Percentiles rank a stretch among this genome's conserved stretches.
These are phyloP conservation scores for Erebia palarica DNA, from an alignment of 2,888 invertebrate species.

Conservation along the genomic window DNA sequence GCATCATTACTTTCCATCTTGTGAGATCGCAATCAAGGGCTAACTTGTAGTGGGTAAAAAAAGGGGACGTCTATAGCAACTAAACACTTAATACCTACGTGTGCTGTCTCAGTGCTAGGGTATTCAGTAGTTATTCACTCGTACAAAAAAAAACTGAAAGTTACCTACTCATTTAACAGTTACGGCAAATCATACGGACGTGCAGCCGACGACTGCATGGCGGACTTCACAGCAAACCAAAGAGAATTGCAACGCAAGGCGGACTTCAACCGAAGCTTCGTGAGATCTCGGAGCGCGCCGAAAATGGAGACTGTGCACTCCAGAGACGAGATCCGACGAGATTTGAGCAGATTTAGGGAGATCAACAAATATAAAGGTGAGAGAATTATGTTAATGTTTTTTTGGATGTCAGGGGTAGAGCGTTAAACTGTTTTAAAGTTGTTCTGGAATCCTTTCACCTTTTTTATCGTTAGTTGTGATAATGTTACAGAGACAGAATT, in stretches of 20 bases:
- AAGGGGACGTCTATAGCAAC: no score
- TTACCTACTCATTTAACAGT: slow-evolving; percentile 46
- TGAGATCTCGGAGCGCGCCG: slow-evolving; percentile 79
- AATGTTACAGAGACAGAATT: no score
- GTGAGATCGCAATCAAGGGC: no score
- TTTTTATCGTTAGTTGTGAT: no score
- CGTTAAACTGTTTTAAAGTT: slow-evolving; percentile 1
- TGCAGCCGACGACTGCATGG: slow-evolving; percentile 83
- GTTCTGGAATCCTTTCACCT: background rate
- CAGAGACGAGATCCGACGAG: slow-evolving; percentile 78
- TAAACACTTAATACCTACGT: no score
- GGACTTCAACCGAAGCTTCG: slow-evolving; percentile 69
- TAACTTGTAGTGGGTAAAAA: no score
- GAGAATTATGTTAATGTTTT: slow-evolving; percentile 16
- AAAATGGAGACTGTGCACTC: slow-evolving; percentile 82
- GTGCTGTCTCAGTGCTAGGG: no score
- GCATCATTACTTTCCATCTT: no score
- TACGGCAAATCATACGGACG: slow-evolving; percentile 83
- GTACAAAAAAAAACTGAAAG: background rate
- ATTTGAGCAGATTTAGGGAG: slow-evolving; percentile 77
- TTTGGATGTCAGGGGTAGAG: background rate
- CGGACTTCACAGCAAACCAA: slow-evolving; percentile 78
- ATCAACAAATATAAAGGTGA: slow-evolving; percentile 81
- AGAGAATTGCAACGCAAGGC: slow-evolving; percentile 66
- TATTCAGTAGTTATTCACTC: no score